Evolutionary conservation across 2,797 vertebrate species (phyloP), one percentile per base, ranked within the genome.

Genomic region (Champsocephalus esox): DNA sequence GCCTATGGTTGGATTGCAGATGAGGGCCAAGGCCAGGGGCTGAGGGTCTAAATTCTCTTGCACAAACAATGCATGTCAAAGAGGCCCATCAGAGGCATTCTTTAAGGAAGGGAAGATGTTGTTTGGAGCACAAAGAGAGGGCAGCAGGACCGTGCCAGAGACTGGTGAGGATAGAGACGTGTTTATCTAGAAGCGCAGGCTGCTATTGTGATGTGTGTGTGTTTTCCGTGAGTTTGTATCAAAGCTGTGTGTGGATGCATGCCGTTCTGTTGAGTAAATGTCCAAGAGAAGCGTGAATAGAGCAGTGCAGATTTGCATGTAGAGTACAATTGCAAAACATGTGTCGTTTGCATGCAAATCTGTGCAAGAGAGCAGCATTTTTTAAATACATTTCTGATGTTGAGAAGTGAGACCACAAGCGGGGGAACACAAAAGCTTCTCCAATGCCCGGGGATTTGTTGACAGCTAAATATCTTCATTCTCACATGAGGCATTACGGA

Each of bases 41-140:
- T 87, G 77, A 77, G 82, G 83, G 71, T 92, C 90, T 93, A 94
- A 93, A 95, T 93, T 93, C 87, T 92, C 85, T 57, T 85, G 76
- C 79, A 84, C 80, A 92, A 94, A 95, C 93, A 94, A 94, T 93
- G 79, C 85, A 82, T 91, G 93, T 94, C 93, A 94, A 84, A 83
- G 91, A 81, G 88, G 87, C 89, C 92, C 86, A 85, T 92, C 83
- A 81, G 81, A 87, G 84, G 83, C 81, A 81, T 90, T 92, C 85
- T 90, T 82, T 75, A 43, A 79, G 68, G 83, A 81, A 5, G 77
- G 84, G 79, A 87, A 87, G 87, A 92, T 77, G 87, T 81, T 91
- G 84, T 88, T 89, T 73, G n/a, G 79, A 81, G 85, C 67, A 92
- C 88, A 92, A 92, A 90, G 86, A 66, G 71, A 89, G 85, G 85